A percentile compares a stretch with the other conserved stretches of the same genome.
Evolutionary conservation across 2,797 vertebrate species (phyloP).

Genomic region (Ctenosaura bakeri): DNA sequence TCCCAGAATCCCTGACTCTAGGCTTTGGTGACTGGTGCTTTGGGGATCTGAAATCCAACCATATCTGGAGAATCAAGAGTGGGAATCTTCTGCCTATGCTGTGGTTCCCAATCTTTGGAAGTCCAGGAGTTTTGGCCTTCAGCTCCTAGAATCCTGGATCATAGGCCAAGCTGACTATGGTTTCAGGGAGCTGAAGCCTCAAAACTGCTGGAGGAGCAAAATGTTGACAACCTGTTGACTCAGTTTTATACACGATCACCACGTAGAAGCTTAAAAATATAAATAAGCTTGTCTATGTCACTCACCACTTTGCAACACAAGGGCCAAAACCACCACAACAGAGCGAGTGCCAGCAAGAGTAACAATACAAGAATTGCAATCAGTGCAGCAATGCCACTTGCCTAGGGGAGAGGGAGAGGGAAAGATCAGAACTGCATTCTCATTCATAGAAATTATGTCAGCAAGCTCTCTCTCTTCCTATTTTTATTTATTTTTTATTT

Average conservation of each 20-base stretch:
- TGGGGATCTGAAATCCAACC: background rate
- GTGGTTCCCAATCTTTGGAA: no score
- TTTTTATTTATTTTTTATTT: no score
- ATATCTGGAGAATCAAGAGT: background rate
- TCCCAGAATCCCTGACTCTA: background rate
- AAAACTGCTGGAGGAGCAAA: no score
- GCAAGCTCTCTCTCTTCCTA: background rate
- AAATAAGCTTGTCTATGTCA: constrained; percentile 55
- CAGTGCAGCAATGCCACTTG: constrained; percentile 83
- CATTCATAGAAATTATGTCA: background rate
- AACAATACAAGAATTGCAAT: constrained; percentile 91
- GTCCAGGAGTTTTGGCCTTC: background rate
- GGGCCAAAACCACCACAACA: constrained; percentile 99
- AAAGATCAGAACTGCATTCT: background rate
- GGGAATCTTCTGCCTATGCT: background rate
- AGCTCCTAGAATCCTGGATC: background rate
- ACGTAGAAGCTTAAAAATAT: no score
- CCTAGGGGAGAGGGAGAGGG: constrained; percentile 77
- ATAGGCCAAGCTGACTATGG: no score
- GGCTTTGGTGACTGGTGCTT: background rate
- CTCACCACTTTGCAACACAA: constrained; percentile 98
- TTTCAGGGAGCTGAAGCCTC: no score
- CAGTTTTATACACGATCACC: background rate
- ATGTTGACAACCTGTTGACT: no score
- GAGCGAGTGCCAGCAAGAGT: constrained; percentile 82